Evolutionary conservation across 2,797 vertebrate species (phyloP).

Genomic region (Neosalanx taihuensis): DNA sequence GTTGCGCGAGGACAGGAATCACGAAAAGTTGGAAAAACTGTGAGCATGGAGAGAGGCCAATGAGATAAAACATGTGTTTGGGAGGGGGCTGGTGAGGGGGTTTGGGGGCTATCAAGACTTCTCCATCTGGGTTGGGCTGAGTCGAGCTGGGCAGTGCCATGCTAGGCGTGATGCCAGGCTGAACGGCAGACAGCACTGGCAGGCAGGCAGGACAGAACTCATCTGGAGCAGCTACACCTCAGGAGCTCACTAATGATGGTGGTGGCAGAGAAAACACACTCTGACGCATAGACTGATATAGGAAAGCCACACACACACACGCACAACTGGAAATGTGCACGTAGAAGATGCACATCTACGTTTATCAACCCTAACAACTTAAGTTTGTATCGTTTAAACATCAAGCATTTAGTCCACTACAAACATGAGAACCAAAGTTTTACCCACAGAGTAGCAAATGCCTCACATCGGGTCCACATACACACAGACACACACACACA

Average conservation of each 20-base stretch:
- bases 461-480: neutral
- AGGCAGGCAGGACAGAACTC: slow-evolving; percentile 62
- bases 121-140: slow-evolving; percentile 72
- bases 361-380: neutral
- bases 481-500: slow-evolving; percentile 3
- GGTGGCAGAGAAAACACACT: slow-evolving; percentile 47
- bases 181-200: slow-evolving; percentile 75
- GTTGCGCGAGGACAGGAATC: neutral
- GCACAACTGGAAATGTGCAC: neutral
- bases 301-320: slow-evolving; percentile 6
- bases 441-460: slow-evolving; percentile 20
- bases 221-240: slow-evolving; percentile 75
- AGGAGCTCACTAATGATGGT: slow-evolving; percentile 75
- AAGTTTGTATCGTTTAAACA: slow-evolving; percentile 33
- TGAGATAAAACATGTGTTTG: slow-evolving; percentile 64
- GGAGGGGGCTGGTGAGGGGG: slow-evolving; percentile 45
- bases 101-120: slow-evolving; percentile 52
- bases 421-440: neutral
- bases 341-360: neutral
- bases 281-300: slow-evolving; percentile 39
- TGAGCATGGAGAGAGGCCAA: slow-evolving; percentile 47
- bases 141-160: slow-evolving; percentile 64
- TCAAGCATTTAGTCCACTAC: slow-evolving; percentile 14
- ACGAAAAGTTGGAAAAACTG: slow-evolving; percentile 17
- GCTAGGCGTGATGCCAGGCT: slow-evolving; percentile 52